phyloP scores from a whole-genome alignment of 2,888 invertebrate species.

The Tipula lateralis region DNA sequence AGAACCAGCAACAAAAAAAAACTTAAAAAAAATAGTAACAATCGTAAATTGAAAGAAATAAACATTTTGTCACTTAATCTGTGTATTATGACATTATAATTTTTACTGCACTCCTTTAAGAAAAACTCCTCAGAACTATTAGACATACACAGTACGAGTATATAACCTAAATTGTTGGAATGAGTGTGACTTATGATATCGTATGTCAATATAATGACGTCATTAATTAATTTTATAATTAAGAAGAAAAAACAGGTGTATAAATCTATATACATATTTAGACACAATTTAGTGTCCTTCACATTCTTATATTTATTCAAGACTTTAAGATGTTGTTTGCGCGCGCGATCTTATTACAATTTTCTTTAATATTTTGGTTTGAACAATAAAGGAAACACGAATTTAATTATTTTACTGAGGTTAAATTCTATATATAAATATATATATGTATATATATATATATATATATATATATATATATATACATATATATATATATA shows the following conservation, averaged over 20 bases:
- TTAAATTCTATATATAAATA: neutral
- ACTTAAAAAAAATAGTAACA: neutral
- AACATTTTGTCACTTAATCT: constrained; percentile 2
- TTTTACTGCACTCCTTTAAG: neutral
- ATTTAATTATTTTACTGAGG: neutral
- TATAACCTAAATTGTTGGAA: neutral
- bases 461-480: no score
- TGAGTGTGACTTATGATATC: neutral
- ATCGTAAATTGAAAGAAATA: neutral
- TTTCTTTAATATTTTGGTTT: neutral
- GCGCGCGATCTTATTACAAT: neutral
- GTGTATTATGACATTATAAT: neutral
- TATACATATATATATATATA: no score
- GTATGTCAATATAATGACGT: neutral
- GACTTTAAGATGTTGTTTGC: neutral
- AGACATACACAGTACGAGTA: neutral
- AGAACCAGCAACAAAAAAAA: neutral
- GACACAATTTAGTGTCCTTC: neutral
- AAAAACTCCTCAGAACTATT: neutral
- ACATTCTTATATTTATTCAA: neutral
- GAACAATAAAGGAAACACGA: neutral
- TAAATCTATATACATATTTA: neutral
- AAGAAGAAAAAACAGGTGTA: neutral
- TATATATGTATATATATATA: no score
- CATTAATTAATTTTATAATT: neutral